Percentiles rank a stretch among this genome's conserved stretches.
These are phyloP conservation scores for Apodemus sylvaticus DNA, from an alignment of 2,113 vertebrate genomes.

Conservation along the genomic window DNA sequence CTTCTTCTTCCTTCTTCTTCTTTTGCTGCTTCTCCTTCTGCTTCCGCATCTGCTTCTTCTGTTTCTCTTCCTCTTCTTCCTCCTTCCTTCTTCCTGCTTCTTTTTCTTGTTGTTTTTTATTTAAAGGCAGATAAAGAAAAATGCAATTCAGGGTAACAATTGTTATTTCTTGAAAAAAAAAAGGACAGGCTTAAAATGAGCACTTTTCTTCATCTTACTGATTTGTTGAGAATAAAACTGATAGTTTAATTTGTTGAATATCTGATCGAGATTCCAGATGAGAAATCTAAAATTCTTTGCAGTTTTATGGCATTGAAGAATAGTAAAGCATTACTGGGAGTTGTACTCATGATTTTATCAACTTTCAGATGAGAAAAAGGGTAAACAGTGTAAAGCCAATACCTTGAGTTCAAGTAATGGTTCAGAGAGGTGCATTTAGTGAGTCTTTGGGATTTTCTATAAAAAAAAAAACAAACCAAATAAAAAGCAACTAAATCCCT, in stretches of 20 bases:
- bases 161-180: constrained; percentile 47
- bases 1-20: no score
- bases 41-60: no score
- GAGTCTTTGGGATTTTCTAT: not conserved
- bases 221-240: constrained; percentile 58
- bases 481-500: constrained; percentile 8
- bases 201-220: not conserved
- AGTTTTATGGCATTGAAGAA: not conserved
- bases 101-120: not conserved
- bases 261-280: constrained; percentile 37
- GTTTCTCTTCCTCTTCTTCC: no score
- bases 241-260: constrained; percentile 49
- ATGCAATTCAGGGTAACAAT: not conserved
- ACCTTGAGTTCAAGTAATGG: not conserved
- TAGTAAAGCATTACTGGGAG: not conserved
- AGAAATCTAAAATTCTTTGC: not conserved
- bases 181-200: constrained; percentile 28
- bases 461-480: constrained; percentile 48
- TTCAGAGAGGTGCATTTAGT: not conserved
- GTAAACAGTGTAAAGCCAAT: not conserved
- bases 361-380: not conserved
- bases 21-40: fast-evolving
- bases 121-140: constrained; percentile 42
- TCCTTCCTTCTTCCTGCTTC: no score
- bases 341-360: not conserved